Conservation (phyloP, 2,888 invertebrate species). For the Onchidella celtica region DNA sequence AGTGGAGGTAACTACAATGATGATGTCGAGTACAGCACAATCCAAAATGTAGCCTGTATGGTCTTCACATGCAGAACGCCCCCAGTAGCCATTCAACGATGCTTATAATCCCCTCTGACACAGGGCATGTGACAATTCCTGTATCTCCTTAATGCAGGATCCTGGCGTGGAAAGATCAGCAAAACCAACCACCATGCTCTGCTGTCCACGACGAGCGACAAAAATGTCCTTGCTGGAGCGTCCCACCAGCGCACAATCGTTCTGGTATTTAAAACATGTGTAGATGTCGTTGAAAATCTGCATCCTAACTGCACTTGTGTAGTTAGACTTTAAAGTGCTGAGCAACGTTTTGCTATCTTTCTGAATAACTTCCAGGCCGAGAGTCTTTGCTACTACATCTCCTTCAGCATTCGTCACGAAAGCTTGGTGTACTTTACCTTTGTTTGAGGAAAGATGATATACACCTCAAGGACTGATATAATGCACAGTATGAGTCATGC, state of each 20-base stretch:
- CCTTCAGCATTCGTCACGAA: constrained; percentile 19
- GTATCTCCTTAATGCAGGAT: constrained; percentile 40
- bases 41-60: too few species aligned
- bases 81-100: too few species aligned
- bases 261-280: constrained; percentile 28
- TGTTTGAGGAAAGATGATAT: background rate
- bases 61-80: too few species aligned
- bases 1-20: too few species aligned
- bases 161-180: constrained; percentile 10
- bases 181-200: constrained; percentile 35
- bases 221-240: background rate
- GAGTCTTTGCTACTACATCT: constrained; percentile 17
- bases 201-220: constrained; percentile 25
- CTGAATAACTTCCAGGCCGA: background rate
- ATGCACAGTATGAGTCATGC: too few species aligned
- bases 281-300: constrained; percentile 6
- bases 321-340: constrained; percentile 17
- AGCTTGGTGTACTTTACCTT: constrained; percentile 26
- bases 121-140: constrained; percentile 26
- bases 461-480: too few species aligned
- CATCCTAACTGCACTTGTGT: constrained; percentile 19
- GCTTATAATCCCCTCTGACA: constrained; percentile 24
- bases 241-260: constrained; percentile 17
- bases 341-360: constrained; percentile 1
- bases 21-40: too few species aligned